These are phyloP conservation scores for Dendrolimus kikuchii DNA, from an alignment of 1,140 invertebrate genomes.

Conservation along the genomic window DNA sequence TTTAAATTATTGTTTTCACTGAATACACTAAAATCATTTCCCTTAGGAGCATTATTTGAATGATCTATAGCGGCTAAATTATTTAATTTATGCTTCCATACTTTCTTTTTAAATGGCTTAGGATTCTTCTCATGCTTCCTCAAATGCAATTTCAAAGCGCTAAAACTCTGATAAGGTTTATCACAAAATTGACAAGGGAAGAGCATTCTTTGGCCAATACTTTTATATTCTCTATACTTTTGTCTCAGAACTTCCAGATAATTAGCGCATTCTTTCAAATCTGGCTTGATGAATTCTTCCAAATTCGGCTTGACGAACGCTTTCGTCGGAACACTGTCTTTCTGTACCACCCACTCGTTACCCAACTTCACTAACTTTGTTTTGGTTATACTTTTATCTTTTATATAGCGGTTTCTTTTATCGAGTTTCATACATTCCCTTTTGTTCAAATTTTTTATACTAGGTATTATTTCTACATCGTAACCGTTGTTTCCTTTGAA, in stretches of 20 bases:
- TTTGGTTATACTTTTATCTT: conserved; percentile 26
- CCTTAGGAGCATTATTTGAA: conserved; percentile 1
- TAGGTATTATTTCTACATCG: conserved; percentile 44
- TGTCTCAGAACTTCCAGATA: conserved; percentile 32
- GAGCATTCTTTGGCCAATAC: conserved; percentile 32
- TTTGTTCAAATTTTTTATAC: conserved; percentile 42
- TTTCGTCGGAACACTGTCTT: conserved; percentile 10
- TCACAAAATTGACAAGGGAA: conserved; percentile 46
- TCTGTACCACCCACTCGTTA: conserved; percentile 41
- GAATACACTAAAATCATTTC: not conserved
- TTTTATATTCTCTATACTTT: conserved; percentile 27
- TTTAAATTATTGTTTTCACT: not conserved
- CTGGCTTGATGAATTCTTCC: not conserved
- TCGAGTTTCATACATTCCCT: conserved; percentile 35
- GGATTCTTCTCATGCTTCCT: conserved; percentile 37
- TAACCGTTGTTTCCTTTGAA: conserved; percentile 25
- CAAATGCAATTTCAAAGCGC: conserved; percentile 41
- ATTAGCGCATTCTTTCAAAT: conserved; percentile 14
- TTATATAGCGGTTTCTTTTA: conserved; percentile 24
- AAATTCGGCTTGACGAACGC: not conserved
- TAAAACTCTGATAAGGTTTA: conserved; percentile 42
- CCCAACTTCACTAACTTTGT: conserved; percentile 47
- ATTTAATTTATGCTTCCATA: conserved; percentile 40
- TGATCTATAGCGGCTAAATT: not conserved
- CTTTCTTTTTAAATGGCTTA: conserved; percentile 43